Conservation (phyloP, 2,888 invertebrate species). For the Drosophila diplacantha region DNA sequence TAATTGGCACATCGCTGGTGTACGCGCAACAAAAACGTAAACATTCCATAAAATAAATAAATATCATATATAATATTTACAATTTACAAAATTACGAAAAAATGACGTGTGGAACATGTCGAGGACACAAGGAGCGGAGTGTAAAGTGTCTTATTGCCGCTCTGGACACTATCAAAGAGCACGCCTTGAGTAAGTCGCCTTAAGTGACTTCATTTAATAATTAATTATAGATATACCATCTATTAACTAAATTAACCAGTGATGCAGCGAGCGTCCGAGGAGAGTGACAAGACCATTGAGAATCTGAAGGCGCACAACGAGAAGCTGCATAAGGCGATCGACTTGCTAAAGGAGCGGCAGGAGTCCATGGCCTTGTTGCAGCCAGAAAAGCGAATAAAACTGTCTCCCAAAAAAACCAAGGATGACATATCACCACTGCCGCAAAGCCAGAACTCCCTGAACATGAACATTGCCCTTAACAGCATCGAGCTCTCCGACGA, state of each 20-base stretch:
- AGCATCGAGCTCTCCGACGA: slow-evolving; percentile 50
- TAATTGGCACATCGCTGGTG: not conserved
- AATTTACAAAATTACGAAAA: slow-evolving; percentile 4
- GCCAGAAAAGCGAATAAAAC: slow-evolving; percentile 29
- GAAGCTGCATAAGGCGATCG: slow-evolving; percentile 54
- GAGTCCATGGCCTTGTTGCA: slow-evolving; percentile 27
- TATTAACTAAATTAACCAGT: slow-evolving; percentile 33
- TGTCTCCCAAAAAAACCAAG: slow-evolving; percentile 17
- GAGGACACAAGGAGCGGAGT: slow-evolving; percentile 34
- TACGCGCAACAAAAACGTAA: slow-evolving; percentile 1
- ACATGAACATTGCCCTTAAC: slow-evolving; percentile 73
- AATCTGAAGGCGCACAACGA: slow-evolving; percentile 54
- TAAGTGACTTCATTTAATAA: no score
- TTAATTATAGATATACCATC: not conserved
- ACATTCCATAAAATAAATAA: not conserved
- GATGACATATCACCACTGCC: slow-evolving; percentile 33
- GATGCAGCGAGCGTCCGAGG: slow-evolving; percentile 41
- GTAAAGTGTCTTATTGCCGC: slow-evolving; percentile 50
- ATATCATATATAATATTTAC: not conserved
- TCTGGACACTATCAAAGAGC: slow-evolving; percentile 61
- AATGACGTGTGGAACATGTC: slow-evolving; percentile 55
- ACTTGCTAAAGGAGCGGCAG: slow-evolving; percentile 41
- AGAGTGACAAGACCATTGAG: slow-evolving; percentile 37
- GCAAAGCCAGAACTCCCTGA: slow-evolving; percentile 53
- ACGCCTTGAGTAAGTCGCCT: slow-evolving; percentile 66